These are phyloP conservation scores for Girardinus metallicus DNA, from an alignment of 2,797 vertebrate species.

Conservation along the genomic window DNA sequence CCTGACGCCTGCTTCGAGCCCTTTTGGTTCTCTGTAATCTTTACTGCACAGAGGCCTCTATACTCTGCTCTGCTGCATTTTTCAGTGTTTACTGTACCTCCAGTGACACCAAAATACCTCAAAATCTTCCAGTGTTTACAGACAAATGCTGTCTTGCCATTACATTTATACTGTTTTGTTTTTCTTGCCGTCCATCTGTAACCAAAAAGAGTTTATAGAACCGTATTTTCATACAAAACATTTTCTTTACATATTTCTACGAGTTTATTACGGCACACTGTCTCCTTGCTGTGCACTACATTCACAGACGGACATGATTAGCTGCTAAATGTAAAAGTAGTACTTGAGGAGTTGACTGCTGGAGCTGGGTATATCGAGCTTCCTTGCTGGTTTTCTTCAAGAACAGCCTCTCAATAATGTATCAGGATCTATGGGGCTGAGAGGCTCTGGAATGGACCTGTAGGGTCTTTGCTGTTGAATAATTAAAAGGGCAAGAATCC, in stretches of 20 bases:
- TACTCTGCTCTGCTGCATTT: slow-evolving; percentile 42
- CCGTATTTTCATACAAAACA: slow-evolving; percentile 34
- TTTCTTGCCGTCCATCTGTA: slow-evolving; percentile 70
- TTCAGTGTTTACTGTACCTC: slow-evolving; percentile 63
- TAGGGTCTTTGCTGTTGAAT: slow-evolving; percentile 75
- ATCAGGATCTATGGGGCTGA: slow-evolving; percentile 69
- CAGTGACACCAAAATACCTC: slow-evolving; percentile 71
- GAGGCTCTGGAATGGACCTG: slow-evolving; percentile 67
- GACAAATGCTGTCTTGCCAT: slow-evolving; percentile 67
- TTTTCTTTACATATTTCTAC: slow-evolving; percentile 30
- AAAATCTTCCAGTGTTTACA: slow-evolving; percentile 75
- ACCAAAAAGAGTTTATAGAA: slow-evolving; percentile 58
- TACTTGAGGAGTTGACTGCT: slow-evolving; percentile 70
- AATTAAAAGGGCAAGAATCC: slow-evolving; percentile 66
- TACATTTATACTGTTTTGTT: slow-evolving; percentile 32
- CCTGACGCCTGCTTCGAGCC: slow-evolving; percentile 39
- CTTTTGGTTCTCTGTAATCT: slow-evolving; percentile 38
- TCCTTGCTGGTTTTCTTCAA: slow-evolving; percentile 64
- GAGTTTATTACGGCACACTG: slow-evolving; percentile 42
- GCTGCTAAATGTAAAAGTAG: slow-evolving; percentile 67
- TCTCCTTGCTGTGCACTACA: slow-evolving; percentile 52
- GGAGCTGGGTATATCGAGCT: slow-evolving; percentile 56
- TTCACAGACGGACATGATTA: slow-evolving; percentile 55
- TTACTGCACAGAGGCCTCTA: slow-evolving; percentile 25
- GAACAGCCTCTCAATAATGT: slow-evolving; percentile 80